Conservation (phyloP, 2,888 invertebrate genomes). For the Oasisia sp. region DNA sequence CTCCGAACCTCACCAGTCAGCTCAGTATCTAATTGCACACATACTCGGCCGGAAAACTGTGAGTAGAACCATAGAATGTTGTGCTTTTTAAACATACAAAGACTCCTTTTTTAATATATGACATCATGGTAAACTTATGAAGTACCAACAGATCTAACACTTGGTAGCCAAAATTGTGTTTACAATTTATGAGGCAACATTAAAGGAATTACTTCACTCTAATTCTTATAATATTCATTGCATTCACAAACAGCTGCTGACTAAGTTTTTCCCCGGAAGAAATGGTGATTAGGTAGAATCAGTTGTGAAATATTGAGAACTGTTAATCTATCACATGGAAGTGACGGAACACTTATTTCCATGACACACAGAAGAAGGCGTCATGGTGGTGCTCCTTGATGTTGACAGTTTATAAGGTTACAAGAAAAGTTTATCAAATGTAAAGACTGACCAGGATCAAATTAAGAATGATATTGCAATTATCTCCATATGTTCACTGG, state of each 20-base stretch:
- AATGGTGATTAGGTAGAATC: too few relatives aligned
- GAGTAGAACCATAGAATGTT: conserved; percentile 44
- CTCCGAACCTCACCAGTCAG: conserved; percentile 70
- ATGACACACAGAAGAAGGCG: too few relatives aligned
- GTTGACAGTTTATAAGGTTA: background rate
- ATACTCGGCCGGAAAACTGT: conserved; percentile 71
- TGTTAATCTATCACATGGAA: too few relatives aligned
- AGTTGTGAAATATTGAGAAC: too few relatives aligned
- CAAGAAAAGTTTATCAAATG: background rate
- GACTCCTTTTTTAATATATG: background rate
- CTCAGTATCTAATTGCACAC: conserved; percentile 72
- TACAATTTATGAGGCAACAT: too few relatives aligned
- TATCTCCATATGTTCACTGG: too few relatives aligned
- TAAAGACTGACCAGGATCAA: background rate
- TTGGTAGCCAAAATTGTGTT: too few relatives aligned
- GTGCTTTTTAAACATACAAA: background rate
- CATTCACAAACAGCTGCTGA: background rate
- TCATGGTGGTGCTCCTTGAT: too few relatives aligned
- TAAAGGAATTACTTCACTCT: too few relatives aligned
- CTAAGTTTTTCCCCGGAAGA: too few relatives aligned
- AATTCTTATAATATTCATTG: background rate
- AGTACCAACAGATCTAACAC: background rate
- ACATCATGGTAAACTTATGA: background rate
- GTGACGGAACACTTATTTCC: too few relatives aligned
- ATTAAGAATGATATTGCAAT: too few relatives aligned